Percentiles rank a stretch among this genome's conserved stretches.
phyloP scores from a whole-genome alignment of 2,113 vertebrate genomes.

The Oreochromis niloticus region DNA sequence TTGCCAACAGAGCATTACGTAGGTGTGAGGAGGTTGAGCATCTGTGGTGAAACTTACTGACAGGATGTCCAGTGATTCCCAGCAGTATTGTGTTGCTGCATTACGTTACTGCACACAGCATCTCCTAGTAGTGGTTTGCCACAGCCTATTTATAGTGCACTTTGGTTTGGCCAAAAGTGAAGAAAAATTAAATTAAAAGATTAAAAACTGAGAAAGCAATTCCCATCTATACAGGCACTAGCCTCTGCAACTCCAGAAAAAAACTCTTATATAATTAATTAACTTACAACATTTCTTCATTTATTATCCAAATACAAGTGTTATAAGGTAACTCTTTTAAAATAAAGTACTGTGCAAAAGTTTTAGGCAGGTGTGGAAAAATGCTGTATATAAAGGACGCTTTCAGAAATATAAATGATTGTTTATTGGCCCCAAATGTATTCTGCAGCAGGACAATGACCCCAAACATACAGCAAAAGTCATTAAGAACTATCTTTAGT shows the following conservation, averaged over 20 bases:
- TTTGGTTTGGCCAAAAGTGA: neutral
- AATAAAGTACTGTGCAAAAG: neutral
- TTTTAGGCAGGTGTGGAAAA: neutral
- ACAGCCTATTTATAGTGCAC: neutral
- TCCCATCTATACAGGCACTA: neutral
- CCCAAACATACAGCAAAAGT: neutral
- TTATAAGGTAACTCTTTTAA: neutral
- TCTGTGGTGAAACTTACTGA: neutral
- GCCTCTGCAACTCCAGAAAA: neutral
- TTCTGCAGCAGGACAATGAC: neutral
- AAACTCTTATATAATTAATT: neutral
- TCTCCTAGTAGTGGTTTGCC: neutral
- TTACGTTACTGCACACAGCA: neutral
- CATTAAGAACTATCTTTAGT: rapidly evolving
- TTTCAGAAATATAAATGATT: neutral
- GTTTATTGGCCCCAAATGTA: neutral
- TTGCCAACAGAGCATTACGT: neutral
- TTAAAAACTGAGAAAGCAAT: neutral
- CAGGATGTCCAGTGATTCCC: neutral
- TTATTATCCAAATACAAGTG: neutral
- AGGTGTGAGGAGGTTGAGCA: neutral
- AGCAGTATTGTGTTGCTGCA: neutral
- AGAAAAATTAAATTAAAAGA: neutral
- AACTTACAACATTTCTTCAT: neutral
- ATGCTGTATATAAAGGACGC: neutral